Percentiles rank a stretch among this genome's conserved stretches.
These are phyloP conservation scores for Litoditis marina DNA, from an alignment of 2,888 invertebrate genomes.

Conservation along the genomic window DNA sequence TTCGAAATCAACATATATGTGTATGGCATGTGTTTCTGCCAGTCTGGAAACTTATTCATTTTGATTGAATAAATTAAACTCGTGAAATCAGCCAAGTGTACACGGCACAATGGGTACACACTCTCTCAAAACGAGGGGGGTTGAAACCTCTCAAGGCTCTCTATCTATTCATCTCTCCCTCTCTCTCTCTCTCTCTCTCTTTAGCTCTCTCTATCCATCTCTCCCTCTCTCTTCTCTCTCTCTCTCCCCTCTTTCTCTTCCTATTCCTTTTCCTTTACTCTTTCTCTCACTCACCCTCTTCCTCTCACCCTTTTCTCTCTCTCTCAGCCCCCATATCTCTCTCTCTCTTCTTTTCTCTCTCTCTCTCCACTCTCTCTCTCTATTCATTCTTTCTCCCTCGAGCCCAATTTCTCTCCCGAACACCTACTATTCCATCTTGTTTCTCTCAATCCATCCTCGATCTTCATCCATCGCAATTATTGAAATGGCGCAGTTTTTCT, in stretches of 20 bases:
- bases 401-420: neutral
- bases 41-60: too few species aligned
- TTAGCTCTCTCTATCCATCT: neutral
- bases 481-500: too few species aligned
- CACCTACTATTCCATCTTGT: too few species aligned
- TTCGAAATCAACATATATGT: too few species aligned
- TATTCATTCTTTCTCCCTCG: neutral
- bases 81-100: too few species aligned
- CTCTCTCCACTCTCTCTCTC: neutral
- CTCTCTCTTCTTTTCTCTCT: neutral
- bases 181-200: conserved; percentile 3
- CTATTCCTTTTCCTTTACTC: neutral
- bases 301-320: neutral
- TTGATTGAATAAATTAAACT: too few species aligned
- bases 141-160: conserved; percentile 13
- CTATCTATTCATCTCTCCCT: conserved; percentile 11
- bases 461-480: neutral
- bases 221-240: neutral
- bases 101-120: too few species aligned
- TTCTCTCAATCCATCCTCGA: neutral
- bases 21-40: too few species aligned
- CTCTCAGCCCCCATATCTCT: neutral
- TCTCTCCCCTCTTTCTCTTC: neutral
- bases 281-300: neutral
- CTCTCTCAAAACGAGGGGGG: too few species aligned